Base-by-base conservation (phyloP, 1,140 invertebrate species). In the honey bee (Apis mellifera) region DNA sequence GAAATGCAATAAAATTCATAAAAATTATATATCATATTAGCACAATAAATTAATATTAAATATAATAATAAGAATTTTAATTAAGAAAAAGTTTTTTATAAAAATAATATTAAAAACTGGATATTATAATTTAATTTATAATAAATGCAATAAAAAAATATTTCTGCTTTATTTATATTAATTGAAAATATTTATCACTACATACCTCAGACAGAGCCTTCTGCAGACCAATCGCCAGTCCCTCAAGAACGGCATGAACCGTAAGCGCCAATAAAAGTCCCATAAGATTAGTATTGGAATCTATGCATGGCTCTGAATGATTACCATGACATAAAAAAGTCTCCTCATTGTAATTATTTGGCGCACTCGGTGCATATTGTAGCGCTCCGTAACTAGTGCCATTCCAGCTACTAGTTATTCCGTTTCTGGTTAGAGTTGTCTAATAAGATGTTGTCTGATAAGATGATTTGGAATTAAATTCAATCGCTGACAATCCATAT, bases 181-280 rank as follows among this genome's bases (percentile, higher is more conserved):
- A 11, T 11, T 15, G 15, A 0, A 26, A 83, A 57, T 19, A 64
- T 71, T 64, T 74, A 32, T 7, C 55, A 26, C 57, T 23, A 48
- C 72, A 12, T 92, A 97, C 96, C 94, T 96, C 95, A 2, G 95
- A 88, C 57, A 95, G 85, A 12, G 93, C 93, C 81, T 95, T 95
- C 89, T 97, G 96, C 54, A 98, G 92, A 2, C 97, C 97, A 88
- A 98, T 97, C 2, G 97, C 97, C 54, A 98, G 91, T 60, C 97
- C 97, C 93, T 98, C 97, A 48, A 98, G 95, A 7, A 97, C 91
- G 21, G 97, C 96, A 89, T 97, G 97, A 60, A 97, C 93, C 9
- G 97, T 96, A 12, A 98, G 92, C 0, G 97, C 97, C 12, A 96
- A 90, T 55, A 97, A 90, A 26, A 97, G 91, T 2, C 96, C 96